These are phyloP conservation scores for Barnardius zonarius DNA, from an alignment of 2,113 vertebrate species.

Conservation along the genomic window DNA sequence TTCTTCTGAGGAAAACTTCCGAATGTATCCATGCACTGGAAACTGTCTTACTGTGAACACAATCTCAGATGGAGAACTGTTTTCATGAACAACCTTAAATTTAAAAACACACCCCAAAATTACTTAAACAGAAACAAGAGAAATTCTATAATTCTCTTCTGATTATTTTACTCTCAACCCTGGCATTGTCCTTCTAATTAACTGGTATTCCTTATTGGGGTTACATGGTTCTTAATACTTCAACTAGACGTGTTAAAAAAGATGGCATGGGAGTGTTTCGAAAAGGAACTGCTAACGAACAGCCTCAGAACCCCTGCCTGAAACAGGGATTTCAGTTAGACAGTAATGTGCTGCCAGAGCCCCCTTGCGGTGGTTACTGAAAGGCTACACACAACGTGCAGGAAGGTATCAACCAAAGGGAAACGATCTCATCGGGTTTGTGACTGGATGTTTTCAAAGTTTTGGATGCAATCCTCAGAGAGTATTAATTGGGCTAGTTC, in stretches of 20 bases:
- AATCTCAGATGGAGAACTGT: conserved; percentile 82
- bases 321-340: background rate
- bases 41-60: conserved; percentile 74
- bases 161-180: background rate
- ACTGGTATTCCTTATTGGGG: background rate
- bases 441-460: background rate
- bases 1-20: conserved; percentile 71
- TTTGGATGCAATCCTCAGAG: background rate
- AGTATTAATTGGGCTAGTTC: background rate
- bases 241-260: background rate
- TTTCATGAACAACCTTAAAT: conserved; percentile 83
- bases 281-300: background rate
- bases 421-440: fast-evolving
- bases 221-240: background rate
- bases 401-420: background rate
- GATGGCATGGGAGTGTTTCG: background rate
- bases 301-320: background rate
- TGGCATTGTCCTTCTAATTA: background rate
- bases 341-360: fast-evolving
- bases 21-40: conserved; percentile 80
- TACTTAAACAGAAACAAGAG: background rate
- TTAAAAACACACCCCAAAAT: conserved; percentile 1
- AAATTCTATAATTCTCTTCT: background rate
- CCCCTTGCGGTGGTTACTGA: fast-evolving
- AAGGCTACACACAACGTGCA: background rate